These are phyloP conservation scores for Scopus umbretta DNA, from an alignment of 2,113 vertebrate genomes.

Conservation along the genomic window DNA sequence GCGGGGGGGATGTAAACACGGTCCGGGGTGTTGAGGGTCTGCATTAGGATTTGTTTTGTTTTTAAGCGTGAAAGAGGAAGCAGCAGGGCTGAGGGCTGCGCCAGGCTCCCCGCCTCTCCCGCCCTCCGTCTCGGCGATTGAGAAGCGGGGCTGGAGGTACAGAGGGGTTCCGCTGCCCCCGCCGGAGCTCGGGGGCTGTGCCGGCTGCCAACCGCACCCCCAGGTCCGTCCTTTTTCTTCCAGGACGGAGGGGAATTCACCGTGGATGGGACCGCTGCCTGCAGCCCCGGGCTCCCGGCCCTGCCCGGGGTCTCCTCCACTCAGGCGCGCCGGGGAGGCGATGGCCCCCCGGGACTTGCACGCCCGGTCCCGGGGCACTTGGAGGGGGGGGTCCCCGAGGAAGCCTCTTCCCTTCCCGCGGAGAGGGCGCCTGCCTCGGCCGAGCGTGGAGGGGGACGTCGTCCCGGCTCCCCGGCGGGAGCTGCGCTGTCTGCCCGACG, in stretches of 20 bases:
- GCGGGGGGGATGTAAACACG: conserved; percentile 42
- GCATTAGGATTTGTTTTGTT: conserved; percentile 41
- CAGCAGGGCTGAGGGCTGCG: neutral
- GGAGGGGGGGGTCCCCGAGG: neutral
- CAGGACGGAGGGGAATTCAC: neutral
- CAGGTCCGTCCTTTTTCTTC: neutral
- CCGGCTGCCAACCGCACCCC: neutral
- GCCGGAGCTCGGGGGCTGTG: neutral
- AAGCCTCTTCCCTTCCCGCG: neutral
- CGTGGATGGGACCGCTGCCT: neutral
- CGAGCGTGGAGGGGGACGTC: too few species aligned
- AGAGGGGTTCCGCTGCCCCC: neutral
- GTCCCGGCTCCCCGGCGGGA: neutral
- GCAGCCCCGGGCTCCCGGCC: neutral
- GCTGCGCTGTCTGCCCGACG: neutral
- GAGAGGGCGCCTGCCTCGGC: neutral
- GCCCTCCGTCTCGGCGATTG: neutral
- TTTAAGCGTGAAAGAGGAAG: conserved; percentile 44
- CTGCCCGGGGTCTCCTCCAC: neutral
- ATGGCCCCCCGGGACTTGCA: neutral
- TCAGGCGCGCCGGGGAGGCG: neutral
- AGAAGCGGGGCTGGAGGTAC: neutral
- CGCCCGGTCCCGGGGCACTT: neutral
- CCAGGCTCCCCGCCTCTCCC: neutral
- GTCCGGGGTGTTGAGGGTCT: neutral